Evolutionary conservation across 2,888 invertebrate species (phyloP), one percentile per base, ranked within the genome.

Genomic region (Dryobota labecula): DNA sequence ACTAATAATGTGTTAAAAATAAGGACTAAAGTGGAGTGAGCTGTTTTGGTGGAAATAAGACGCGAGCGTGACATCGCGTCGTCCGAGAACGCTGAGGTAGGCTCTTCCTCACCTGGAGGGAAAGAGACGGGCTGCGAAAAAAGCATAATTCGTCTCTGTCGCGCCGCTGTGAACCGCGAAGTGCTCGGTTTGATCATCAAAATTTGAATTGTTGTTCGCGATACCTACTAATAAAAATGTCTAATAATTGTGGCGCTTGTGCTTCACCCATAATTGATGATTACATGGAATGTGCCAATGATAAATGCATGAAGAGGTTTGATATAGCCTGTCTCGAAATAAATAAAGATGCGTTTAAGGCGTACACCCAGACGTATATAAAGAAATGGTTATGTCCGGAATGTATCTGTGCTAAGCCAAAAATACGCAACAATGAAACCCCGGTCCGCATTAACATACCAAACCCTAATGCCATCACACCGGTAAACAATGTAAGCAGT

Each of bases 211-310:
- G 20, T 45, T 45, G 45, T 20, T 45, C 45, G 45, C 45, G 20
- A 45, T 0, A 20, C 18, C 43, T 0, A 20, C 18, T 15, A 43
- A 43, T 15, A 43, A 43, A 43, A 15, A 43, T 43, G 36, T 7
- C 36, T 36, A 36, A 36, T 36, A 36, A 36, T 36, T 36, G 36
- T 8, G 36, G 36, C 8, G 36, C 36, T 36, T 36, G 36, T 36
- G 36, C 6, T 36, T 20, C 43, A 20, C 43, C 20, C 43, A n/a
- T n/a, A 47, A 15, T 6, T 5, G 24, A 27, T 51, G 0, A 7
- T 30, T 54, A 43, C 33, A 67, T 67, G 58, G 67, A 67, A 60
- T 67, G 67, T 41, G 38, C 58, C 30, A 60, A 67, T 67, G 41
- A 30, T 6, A 51, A 51, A 41, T 67, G 67, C n/a, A 60, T 33